Conservation (phyloP, 2,113 vertebrate genomes). For the Leucoraja erinaceus region DNA sequence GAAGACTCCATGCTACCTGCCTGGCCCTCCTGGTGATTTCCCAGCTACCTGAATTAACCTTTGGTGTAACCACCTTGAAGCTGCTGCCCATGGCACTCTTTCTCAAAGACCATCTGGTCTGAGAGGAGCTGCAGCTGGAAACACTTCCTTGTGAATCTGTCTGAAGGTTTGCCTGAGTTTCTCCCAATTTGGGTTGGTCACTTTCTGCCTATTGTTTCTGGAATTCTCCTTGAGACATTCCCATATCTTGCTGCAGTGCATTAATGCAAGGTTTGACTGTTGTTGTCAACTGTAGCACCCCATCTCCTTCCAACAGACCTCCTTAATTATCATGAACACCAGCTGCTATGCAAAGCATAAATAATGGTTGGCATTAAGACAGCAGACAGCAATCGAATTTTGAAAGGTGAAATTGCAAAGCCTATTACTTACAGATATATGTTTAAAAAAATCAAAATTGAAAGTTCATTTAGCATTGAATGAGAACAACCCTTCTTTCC, state of each 20-base stretch:
- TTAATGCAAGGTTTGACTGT: background rate
- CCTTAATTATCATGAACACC: background rate
- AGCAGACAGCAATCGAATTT: background rate
- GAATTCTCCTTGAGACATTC: background rate
- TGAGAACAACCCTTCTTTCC: background rate
- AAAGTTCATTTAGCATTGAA: background rate
- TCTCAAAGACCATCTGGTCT: too few relatives aligned
- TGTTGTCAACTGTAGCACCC: background rate
- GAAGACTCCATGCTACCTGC: too few relatives aligned
- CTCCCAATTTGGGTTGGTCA: background rate
- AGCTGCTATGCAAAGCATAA: background rate
- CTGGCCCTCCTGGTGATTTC: too few relatives aligned
- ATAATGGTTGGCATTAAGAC: slow-evolving; percentile 6
- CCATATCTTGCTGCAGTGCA: background rate
- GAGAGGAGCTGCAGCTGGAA: too few relatives aligned
- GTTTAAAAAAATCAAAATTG: background rate
- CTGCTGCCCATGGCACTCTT: too few relatives aligned
- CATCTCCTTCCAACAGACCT: background rate
- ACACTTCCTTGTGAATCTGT: too few relatives aligned
- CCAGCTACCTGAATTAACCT: too few relatives aligned
- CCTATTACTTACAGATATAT: too few relatives aligned
- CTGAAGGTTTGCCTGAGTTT: background rate
- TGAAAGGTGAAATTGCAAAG: background rate
- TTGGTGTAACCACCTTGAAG: too few relatives aligned
- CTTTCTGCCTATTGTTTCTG: background rate